phyloP scores from a whole-genome alignment of 2,797 vertebrate genomes.

The Oophaga sylvatica region DNA sequence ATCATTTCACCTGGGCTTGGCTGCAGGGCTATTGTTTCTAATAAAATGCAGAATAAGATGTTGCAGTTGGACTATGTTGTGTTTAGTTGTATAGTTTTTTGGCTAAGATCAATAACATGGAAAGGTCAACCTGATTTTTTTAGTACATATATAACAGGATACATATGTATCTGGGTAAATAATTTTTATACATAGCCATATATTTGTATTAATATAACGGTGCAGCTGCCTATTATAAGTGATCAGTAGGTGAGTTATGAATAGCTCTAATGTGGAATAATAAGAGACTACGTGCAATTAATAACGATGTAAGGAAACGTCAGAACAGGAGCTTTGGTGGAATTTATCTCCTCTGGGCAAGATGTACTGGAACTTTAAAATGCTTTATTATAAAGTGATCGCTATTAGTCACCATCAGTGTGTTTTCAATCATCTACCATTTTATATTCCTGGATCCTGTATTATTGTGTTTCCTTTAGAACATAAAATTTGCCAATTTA shows the following conservation, averaged over 20 bases:
- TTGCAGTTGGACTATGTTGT: background rate
- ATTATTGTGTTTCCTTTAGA: background rate
- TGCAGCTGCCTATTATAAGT: background rate
- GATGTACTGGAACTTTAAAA: conserved; percentile 10
- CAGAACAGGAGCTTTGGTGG: background rate
- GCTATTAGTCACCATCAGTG: conserved; percentile 17
- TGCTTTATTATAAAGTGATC: conserved; percentile 15
- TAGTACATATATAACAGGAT: background rate
- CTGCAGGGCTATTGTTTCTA: background rate
- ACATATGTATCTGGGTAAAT: background rate
- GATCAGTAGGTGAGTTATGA: background rate
- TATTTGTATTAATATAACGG: background rate
- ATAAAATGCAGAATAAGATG: background rate
- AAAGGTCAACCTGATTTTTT: background rate
- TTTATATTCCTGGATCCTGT: background rate
- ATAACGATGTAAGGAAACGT: conserved; percentile 1
- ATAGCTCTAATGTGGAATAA: background rate
- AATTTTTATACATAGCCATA: background rate
- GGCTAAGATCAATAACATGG: background rate
- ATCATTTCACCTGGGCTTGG: background rate
- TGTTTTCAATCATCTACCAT: conserved; percentile 1
- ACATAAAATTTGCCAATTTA: background rate
- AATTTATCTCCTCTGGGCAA: conserved; percentile 3
- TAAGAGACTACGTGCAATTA: background rate
- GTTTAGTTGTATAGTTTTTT: background rate